Percentiles rank a stretch among this genome's conserved stretches.
phyloP scores from a whole-genome alignment of 2,797 vertebrate genomes.

The Melanotaenia boesemani region DNA sequence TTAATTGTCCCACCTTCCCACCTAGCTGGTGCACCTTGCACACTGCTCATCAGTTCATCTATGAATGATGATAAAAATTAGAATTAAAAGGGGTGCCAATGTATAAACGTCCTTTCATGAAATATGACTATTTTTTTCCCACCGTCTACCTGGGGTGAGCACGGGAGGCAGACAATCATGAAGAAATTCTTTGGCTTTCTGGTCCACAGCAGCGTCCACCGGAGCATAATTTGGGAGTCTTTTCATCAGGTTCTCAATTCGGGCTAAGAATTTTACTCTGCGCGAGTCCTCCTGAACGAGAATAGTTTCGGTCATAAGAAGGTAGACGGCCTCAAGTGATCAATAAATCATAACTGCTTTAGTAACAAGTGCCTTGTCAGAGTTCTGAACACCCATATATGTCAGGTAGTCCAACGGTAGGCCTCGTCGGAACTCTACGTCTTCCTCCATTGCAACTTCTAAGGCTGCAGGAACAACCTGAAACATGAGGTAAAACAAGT shows the following conservation, averaged over 20 bases:
- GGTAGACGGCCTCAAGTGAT: background rate
- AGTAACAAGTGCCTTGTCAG: slow-evolving; percentile 78
- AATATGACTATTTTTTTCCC: background rate
- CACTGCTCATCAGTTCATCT: slow-evolving; percentile 87
- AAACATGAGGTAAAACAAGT: background rate
- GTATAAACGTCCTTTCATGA: background rate
- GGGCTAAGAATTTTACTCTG: slow-evolving; percentile 85
- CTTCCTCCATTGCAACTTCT: slow-evolving; percentile 93
- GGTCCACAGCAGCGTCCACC: slow-evolving; percentile 94
- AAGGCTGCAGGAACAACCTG: slow-evolving; percentile 90
- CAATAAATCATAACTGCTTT: background rate
- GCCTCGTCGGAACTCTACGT: slow-evolving; percentile 91
- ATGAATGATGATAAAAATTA: slow-evolving; percentile 10
- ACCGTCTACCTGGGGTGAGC: slow-evolving; percentile 81
- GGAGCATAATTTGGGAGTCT: slow-evolving; percentile 88
- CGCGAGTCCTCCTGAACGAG: slow-evolving; percentile 79
- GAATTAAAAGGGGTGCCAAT: background rate
- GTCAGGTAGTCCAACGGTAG: slow-evolving; percentile 91
- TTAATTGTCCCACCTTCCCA: slow-evolving; percentile 85
- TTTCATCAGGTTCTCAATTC: slow-evolving; percentile 84
- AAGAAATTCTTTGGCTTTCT: slow-evolving; percentile 91
- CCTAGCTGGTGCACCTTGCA: slow-evolving; percentile 86
- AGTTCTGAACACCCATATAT: slow-evolving; percentile 95
- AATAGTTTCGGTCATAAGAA: background rate
- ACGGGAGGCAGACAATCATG: slow-evolving; percentile 94